Base-by-base conservation (phyloP, 2,113 vertebrate genomes). In the Mobula hypostoma region DNA sequence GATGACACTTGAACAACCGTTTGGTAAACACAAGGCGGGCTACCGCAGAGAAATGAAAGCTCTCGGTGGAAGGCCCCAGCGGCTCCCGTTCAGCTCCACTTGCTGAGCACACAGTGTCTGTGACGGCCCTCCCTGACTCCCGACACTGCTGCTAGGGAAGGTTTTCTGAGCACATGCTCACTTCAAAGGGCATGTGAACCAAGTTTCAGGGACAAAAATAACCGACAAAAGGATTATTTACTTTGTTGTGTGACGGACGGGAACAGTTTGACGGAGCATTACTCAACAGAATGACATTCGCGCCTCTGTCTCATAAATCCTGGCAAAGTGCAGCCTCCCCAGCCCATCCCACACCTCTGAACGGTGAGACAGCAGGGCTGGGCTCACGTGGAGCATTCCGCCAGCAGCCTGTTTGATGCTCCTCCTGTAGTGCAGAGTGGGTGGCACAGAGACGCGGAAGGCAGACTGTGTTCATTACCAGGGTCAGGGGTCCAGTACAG, bases 211-310 rank as follows among this genome's bases (percentile, higher is more conserved):
- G 58, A 56, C 56, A 15, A n/a, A 87, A 87, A 87, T 87, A 87
- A 15, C 58, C 83, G 61, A 87, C 83, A 87, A 87, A 63, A 56
- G 58, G 83, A 87, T 87, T 87, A 14, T 87, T 61, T 61, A 83
- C 48, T 83, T 83, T 83, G 7, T 56, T 58, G 27, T 29, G 58
- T 87, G 83, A 87, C 1, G 27, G 83, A 87, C 83, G 61, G 83
- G 83, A 63, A 87, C 56, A 87, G 58, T 15, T 15, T 58, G 12
- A 14, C 27, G 11, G 56, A 0, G 9, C 27, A 4, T n/a, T 11
- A n/a, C 83, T n/a, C 29, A 87, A 61, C 61, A 63, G 27, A n/a
- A 87, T 0, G 5, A n/a, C 83, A 29, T 61, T 87, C 11, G 83
- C 83, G 0, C 2, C 58, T 15, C 83, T 58, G 8, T 19, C 21